These are phyloP conservation scores for Apogon hyalosoma DNA, from an alignment of 2,797 vertebrate species.

Conservation along the genomic window DNA sequence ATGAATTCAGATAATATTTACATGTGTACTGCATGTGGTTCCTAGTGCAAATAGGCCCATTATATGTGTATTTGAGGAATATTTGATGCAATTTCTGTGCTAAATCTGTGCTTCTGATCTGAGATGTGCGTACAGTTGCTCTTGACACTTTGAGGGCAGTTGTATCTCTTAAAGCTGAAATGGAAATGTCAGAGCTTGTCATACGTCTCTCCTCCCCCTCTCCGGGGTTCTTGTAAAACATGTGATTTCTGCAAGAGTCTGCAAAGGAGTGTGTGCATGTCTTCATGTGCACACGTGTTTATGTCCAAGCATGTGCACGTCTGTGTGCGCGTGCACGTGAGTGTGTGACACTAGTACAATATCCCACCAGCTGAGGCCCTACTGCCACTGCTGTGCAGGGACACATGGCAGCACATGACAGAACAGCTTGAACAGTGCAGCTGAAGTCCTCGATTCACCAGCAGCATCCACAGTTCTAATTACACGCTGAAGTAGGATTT, in stretches of 20 bases:
- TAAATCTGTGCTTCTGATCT: conserved; percentile 61
- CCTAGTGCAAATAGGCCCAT: conserved; percentile 23
- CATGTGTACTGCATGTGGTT: not conserved
- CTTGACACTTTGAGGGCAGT: conserved; percentile 78
- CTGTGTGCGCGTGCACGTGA: not conserved
- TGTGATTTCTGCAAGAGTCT: conserved; percentile 65
- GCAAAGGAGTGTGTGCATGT: conserved; percentile 24
- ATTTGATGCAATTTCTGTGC: conserved; percentile 57
- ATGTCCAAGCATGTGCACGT: conserved; percentile 9
- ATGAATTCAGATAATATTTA: conserved; percentile 4
- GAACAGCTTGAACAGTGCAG: conserved; percentile 67
- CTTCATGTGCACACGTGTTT: not conserved
- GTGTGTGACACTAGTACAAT: conserved; percentile 41
- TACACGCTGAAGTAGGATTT: conserved; percentile 29
- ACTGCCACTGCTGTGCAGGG: conserved; percentile 65
- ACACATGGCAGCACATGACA: conserved; percentile 66
- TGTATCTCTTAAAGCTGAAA: conserved; percentile 65
- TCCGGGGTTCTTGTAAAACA: conserved; percentile 75
- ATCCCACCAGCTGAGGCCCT: conserved; percentile 60
- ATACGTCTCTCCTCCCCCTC: conserved; percentile 59
- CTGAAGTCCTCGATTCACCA: conserved; percentile 52
- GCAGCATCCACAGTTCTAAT: conserved; percentile 45
- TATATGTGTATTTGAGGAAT: conserved; percentile 40
- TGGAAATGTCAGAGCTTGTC: conserved; percentile 78
- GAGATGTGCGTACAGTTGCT: conserved; percentile 36